Percentiles rank a stretch among this genome's conserved stretches.
These are phyloP conservation scores for Matsumurasca onukii DNA, from an alignment of 1,140 invertebrate genomes.

Conservation along the genomic window DNA sequence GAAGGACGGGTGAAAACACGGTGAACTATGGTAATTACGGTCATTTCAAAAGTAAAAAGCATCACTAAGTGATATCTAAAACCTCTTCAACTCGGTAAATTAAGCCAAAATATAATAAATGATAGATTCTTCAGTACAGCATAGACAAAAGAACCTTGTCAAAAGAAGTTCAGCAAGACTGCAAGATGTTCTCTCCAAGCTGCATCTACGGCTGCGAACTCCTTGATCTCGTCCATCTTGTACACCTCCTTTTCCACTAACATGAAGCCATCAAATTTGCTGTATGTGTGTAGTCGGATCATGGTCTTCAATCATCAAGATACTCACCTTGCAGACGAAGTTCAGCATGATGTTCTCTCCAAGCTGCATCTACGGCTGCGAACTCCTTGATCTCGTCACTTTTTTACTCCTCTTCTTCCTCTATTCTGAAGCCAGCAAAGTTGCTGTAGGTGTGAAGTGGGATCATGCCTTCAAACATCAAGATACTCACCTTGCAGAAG, in stretches of 20 bases:
- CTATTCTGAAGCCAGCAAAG: slow-evolving; percentile 59
- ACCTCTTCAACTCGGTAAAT: no score
- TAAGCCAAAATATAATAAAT: no score
- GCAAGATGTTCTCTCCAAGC: slow-evolving; percentile 70
- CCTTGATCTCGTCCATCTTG: slow-evolving; percentile 78
- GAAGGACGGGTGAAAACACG: no score
- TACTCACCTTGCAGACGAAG: slow-evolving; percentile 67
- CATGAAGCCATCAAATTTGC: slow-evolving; percentile 63
- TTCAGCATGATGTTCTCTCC: slow-evolving; percentile 70
- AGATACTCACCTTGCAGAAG: slow-evolving; percentile 68
- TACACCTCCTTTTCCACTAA: slow-evolving; percentile 64
- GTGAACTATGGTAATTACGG: no score
- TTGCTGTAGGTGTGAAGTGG: slow-evolving; percentile 79
- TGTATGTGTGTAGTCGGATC: slow-evolving; percentile 75
- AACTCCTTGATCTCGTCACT: slow-evolving; percentile 84
- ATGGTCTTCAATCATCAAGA: slow-evolving; percentile 1
- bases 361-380: slow-evolving; percentile 68
- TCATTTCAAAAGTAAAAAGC: no score
- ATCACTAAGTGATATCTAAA: no score
- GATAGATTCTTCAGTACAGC: no score
- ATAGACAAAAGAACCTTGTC: no score
- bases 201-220: slow-evolving; percentile 75
- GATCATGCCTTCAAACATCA: no score
- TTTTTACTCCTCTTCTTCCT: slow-evolving; percentile 68
- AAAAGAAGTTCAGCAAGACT: no score